Base-by-base conservation (phyloP, 1,140 invertebrate species). In the Periplaneta americana region DNA sequence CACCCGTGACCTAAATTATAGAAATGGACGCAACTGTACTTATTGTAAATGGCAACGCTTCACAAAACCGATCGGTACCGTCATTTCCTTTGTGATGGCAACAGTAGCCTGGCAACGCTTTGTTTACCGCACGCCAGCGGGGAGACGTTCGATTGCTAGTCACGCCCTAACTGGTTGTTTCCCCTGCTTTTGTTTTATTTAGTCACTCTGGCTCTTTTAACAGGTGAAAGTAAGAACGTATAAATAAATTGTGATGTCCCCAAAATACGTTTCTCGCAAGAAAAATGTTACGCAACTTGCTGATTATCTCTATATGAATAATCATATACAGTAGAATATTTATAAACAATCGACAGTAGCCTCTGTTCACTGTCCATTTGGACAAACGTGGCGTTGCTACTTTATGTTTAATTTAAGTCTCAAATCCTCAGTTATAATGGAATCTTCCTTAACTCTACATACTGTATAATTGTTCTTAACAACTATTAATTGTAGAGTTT, bases 51-150 rank as follows among this genome's bases (percentile, higher is more conserved):
- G 48, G 48, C 48, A 66, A 78, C 76, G 17, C 74, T 32, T 15
- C n/a, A 75, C 74, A 75, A 75, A 75, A 75, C n/a, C 74, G 76
- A 78, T 78, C 76, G 76, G 35, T 78, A 78, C 36, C 28, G 76
- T 78, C 76, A 37, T 36, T 78, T 78, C 76, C 76, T 78, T 78
- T 78, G 76, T 78, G 76, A 36, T 78, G 76, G 76, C 76, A 78
- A 78, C 76, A 36, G 76, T 78, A 31, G 18, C 76, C 76, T n/a
- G 76, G 76, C 76, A 78, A 78, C 76, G 76, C 76, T 78, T 78
- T 78, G 76, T 78, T 78, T 78, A 78, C 36, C n/a, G 76, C 76
- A 35, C 76, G 34, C 22, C 22, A 28, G 5, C 2, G 3, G 28
- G 48, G n/a, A n/a, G n/a, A n/a, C n/a, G n/a, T n/a, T 28, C 48